These are phyloP conservation scores for Danaus plexippus DNA, from an alignment of 1,140 invertebrate species.

Conservation along the genomic window DNA sequence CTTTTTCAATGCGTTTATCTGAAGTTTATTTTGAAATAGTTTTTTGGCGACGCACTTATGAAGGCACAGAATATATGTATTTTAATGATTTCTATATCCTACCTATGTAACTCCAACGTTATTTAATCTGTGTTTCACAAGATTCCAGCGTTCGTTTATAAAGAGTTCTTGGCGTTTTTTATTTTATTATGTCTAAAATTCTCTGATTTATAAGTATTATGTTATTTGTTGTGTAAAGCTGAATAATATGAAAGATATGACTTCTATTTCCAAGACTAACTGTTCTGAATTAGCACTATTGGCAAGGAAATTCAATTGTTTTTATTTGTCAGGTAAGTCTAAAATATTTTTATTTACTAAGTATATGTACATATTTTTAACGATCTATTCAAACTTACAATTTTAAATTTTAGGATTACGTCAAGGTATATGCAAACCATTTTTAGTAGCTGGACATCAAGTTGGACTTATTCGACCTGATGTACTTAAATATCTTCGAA, in stretches of 20 bases:
- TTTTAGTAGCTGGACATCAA: conserved; percentile 89
- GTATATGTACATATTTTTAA: conserved; percentile 24
- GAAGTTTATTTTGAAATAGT: too few relatives aligned
- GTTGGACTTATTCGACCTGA: conserved; percentile 88
- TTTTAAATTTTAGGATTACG: conserved; percentile 75
- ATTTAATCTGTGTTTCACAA: too few relatives aligned
- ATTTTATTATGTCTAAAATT: too few relatives aligned
- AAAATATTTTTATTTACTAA: conserved; percentile 38
- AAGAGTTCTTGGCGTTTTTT: too few relatives aligned
- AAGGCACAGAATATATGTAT: too few relatives aligned
- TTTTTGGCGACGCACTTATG: too few relatives aligned
- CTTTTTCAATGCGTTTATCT: not conserved
- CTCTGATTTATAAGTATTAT: too few relatives aligned
- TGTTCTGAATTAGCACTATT: conserved; percentile 77
- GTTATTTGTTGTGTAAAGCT: not conserved
- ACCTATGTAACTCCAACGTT: too few relatives aligned
- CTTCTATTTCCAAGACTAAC: conserved; percentile 48
- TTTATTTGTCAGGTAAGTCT: conserved; percentile 84
- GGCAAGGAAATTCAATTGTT: conserved; percentile 88
- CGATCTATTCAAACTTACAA: conserved; percentile 3
- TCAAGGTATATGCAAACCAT: conserved; percentile 84
- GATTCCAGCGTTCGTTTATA: too few relatives aligned
- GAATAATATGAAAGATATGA: conserved; percentile 60
- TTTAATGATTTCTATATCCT: too few relatives aligned
- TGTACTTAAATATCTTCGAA: conserved; percentile 83